These are phyloP conservation scores for Tribolium castaneum DNA, from an alignment of 1,140 invertebrate genomes.

Conservation along the genomic window DNA sequence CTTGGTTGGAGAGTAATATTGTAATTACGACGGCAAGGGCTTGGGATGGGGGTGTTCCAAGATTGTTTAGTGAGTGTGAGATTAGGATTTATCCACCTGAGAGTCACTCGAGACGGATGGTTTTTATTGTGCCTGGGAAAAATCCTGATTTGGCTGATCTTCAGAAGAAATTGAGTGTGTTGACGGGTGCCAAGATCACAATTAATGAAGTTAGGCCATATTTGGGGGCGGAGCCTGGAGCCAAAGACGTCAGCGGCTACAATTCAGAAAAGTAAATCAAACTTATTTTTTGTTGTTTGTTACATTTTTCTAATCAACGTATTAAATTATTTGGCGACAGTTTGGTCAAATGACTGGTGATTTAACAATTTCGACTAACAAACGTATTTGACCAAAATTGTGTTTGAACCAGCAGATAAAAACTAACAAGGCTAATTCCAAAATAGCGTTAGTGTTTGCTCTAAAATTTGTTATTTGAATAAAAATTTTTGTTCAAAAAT, in stretches of 20 bases:
- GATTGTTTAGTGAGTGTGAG: slow-evolving; percentile 72
- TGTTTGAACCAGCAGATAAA: no score
- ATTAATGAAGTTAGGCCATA: slow-evolving; percentile 81
- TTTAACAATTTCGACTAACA: no score
- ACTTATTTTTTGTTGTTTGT: no score
- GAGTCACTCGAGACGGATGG: slow-evolving; percentile 75
- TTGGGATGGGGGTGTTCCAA: slow-evolving; percentile 84
- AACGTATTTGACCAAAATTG: no score
- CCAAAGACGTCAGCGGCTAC: slow-evolving; percentile 64
- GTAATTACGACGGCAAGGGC: slow-evolving; percentile 75
- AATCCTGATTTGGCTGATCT: slow-evolving; percentile 78
- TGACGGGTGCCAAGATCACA: slow-evolving; percentile 81
- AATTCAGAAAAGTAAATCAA: slow-evolving; percentile 60
- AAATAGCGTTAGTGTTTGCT: no score
- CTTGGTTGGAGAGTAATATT: slow-evolving; percentile 49
- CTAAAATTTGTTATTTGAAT: no score
- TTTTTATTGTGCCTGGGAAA: slow-evolving; percentile 80
- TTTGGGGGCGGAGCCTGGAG: slow-evolving; percentile 65
- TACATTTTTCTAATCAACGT: no score
- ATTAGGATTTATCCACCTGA: slow-evolving; percentile 77
- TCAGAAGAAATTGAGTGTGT: slow-evolving; percentile 76
- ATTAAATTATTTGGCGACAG: no score
- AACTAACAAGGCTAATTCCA: no score
- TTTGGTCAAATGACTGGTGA: no score
- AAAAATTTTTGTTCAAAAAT: no score